Percentiles rank a stretch among this genome's conserved stretches.
Evolutionary conservation across 2,797 vertebrate species (phyloP).

Genomic region (Sternarchorhynchus goeldii): DNA sequence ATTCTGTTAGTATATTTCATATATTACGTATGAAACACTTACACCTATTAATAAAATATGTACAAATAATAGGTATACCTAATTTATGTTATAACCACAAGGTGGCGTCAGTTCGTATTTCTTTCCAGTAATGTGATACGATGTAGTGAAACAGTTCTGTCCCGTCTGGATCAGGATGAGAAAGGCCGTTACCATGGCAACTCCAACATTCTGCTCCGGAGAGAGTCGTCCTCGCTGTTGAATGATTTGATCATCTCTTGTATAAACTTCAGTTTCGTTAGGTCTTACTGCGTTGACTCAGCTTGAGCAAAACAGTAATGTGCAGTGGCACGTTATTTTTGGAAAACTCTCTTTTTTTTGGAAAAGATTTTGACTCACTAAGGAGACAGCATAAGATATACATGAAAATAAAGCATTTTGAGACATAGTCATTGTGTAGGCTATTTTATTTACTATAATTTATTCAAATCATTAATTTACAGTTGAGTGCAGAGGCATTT

Average conservation of each 20-base stretch:
- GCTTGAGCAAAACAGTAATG: slow-evolving; percentile 7
- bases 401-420: neutral
- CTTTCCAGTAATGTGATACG: neutral
- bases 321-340: neutral
- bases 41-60: too few relatives aligned
- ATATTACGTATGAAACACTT: too few relatives aligned
- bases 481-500: slow-evolving; percentile 65
- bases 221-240: slow-evolving; percentile 36
- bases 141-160: slow-evolving; percentile 19
- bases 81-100: slow-evolving; percentile 17
- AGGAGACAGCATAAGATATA: too few relatives aligned
- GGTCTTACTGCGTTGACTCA: slow-evolving; percentile 11
- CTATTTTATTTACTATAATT: slow-evolving; percentile 42
- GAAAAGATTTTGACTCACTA: too few relatives aligned
- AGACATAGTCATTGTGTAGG: slow-evolving; percentile 20
- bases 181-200: slow-evolving; percentile 58
- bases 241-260: slow-evolving; percentile 27
- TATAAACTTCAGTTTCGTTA: slow-evolving; percentile 12
- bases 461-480: slow-evolving; percentile 44
- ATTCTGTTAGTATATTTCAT: too few relatives aligned
- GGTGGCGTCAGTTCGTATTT: slow-evolving; percentile 30
- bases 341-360: too few relatives aligned
- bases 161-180: slow-evolving; percentile 28
- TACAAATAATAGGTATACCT: neutral
- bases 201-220: slow-evolving; percentile 39